Evolutionary conservation across 1,140 invertebrate species (phyloP).

Genomic region (Asobara japonica): DNA sequence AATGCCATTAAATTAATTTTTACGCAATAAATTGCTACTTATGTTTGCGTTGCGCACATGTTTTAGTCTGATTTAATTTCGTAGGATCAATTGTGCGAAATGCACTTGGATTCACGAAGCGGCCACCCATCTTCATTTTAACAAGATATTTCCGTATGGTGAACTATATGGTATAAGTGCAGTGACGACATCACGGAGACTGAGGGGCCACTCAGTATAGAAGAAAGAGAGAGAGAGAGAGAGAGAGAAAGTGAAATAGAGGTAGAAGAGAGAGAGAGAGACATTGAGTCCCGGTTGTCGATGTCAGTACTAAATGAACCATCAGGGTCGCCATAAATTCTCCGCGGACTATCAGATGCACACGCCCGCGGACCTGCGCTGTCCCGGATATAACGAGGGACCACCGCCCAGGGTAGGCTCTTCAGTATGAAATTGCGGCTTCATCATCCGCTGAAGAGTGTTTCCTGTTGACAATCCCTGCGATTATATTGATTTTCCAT

Average conservation of each 20-base stretch:
- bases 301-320: constrained; percentile 57
- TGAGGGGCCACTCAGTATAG: background rate
- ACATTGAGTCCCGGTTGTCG: background rate
- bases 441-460: background rate
- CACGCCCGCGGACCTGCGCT: constrained; percentile 35
- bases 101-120: background rate
- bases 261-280: too few relatives aligned
- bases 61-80: background rate
- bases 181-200: background rate
- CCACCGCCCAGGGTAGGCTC: constrained; percentile 48
- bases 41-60: too few relatives aligned
- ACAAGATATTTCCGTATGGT: constrained; percentile 3
- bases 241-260: background rate
- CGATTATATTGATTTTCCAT: too few relatives aligned
- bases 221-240: background rate
- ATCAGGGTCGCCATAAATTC: constrained; percentile 57
- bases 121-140: constrained; percentile 3
- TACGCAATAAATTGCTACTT: too few relatives aligned
- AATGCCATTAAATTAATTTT: too few relatives aligned
- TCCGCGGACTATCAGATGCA: constrained; percentile 51
- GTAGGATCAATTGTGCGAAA: background rate
- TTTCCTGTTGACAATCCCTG: too few relatives aligned
- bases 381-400: constrained; percentile 57
- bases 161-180: background rate
- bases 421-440: background rate